Evolutionary conservation across 1,140 invertebrate species (phyloP).

Genomic region (Drosophila tani): DNA sequence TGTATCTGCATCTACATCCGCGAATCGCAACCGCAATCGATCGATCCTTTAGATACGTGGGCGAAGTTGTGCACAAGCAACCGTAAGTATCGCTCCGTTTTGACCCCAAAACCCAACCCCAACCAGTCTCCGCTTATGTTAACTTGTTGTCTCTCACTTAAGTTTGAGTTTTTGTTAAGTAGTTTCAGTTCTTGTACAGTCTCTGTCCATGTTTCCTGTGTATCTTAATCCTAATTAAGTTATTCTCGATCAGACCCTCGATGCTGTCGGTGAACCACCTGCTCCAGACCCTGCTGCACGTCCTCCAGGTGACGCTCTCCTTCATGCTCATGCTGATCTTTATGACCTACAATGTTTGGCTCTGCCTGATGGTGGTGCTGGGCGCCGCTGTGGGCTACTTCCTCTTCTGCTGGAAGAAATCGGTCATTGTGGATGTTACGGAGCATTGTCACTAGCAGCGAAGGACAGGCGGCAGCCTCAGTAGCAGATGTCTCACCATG

Average conservation of each 20-base stretch:
- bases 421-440: conserved; percentile 95
- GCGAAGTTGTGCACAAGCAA: conserved; percentile 90
- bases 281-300: conserved; percentile 95
- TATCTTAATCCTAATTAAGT: neutral
- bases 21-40: conserved; percentile 35
- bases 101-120: neutral
- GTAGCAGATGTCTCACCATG: conserved; percentile 51
- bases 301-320: conserved; percentile 94
- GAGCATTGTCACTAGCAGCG: conserved; percentile 95
- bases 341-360: conserved; percentile 99
- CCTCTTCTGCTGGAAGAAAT: conserved; percentile 96
- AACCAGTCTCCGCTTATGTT: conserved; percentile 7
- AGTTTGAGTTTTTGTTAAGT: conserved; percentile 11
- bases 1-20: conserved; percentile 54
- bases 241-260: conserved; percentile 87
- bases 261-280: conserved; percentile 92
- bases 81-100: conserved; percentile 87
- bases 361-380: conserved; percentile 95
- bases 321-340: conserved; percentile 99
- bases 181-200: conserved; percentile 11
- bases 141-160: conserved; percentile 21
- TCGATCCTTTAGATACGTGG: conserved; percentile 85
- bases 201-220: neutral
- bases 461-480: conserved; percentile 31
- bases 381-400: conserved; percentile 97